These are phyloP conservation scores for Beaufortia kweichowensis DNA, from an alignment of 2,113 vertebrate genomes.

Conservation along the genomic window DNA sequence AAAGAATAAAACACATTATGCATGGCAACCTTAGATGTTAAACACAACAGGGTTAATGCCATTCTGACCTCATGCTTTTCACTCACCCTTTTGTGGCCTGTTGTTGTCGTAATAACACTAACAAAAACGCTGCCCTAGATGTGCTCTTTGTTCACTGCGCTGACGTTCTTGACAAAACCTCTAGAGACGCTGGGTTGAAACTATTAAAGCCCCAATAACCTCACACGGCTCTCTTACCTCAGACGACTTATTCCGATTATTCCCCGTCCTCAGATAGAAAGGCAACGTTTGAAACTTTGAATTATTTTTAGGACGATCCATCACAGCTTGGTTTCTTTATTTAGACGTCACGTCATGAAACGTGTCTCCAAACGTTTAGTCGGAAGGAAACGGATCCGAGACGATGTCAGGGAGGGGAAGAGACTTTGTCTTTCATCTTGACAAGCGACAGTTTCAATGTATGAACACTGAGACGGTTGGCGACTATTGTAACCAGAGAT, in stretches of 20 bases:
- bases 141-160: too few species aligned
- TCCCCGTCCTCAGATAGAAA: not conserved
- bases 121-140: too few species aligned
- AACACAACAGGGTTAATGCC: not conserved
- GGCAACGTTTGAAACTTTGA: slow-evolving; percentile 1
- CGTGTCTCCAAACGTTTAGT: not conserved
- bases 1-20: slow-evolving; percentile 27
- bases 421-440: too few species aligned
- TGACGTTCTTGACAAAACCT: too few species aligned
- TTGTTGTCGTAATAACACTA: not conserved
- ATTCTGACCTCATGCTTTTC: slow-evolving; percentile 6
- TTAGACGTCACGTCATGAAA: not conserved
- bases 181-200: too few species aligned
- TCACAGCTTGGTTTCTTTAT: slow-evolving; percentile 2
- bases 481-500: too few species aligned
- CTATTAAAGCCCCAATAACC: not conserved
- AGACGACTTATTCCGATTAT: not conserved
- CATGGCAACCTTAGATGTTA: not conserved
- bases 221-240: not conserved
- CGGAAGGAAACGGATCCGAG: not conserved
- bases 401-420: not conserved
- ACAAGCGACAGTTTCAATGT: too few species aligned
- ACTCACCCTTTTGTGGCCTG: not conserved
- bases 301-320: slow-evolving; percentile 18
- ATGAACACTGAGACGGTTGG: too few species aligned